phyloP scores from a whole-genome alignment of 2,797 vertebrate species.

The Gallinago solitaria region DNA sequence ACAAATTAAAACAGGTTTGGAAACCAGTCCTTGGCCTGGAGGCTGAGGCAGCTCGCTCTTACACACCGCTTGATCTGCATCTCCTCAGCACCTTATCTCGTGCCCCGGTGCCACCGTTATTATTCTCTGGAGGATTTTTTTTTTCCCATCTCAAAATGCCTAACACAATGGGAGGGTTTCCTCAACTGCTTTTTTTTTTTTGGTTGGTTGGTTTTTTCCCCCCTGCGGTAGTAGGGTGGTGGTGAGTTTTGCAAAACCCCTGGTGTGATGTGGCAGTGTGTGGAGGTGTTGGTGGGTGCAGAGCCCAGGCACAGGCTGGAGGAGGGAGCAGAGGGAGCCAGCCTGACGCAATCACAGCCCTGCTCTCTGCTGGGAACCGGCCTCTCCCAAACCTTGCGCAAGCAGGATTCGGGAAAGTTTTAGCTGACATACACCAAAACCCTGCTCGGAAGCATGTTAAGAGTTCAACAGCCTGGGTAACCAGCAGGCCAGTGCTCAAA shows the following conservation, averaged over 20 bases:
- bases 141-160: not conserved
- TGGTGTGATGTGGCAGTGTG: not conserved
- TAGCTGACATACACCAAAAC: not conserved
- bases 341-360: not conserved
- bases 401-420: not conserved
- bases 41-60: not conserved
- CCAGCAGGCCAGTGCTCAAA: not conserved
- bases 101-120: not conserved
- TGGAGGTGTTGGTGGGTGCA: not conserved
- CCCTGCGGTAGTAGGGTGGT: not conserved
- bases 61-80: fast-evolving
- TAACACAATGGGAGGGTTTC: not conserved
- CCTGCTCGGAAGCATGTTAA: not conserved
- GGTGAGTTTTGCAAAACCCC: not conserved
- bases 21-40: not conserved
- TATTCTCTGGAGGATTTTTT: not conserved
- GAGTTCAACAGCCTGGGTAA: not conserved
- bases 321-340: not conserved
- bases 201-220: not conserved
- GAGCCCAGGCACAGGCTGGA: not conserved
- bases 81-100: not conserved
- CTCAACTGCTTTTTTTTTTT: not conserved
- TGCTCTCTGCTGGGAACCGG: not conserved
- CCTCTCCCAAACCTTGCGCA: not conserved
- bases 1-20: not conserved